Evolutionary conservation across 2,113 vertebrate species (phyloP), one percentile per base, ranked within the genome.

Genomic region (Oophaga pumilio): DNA sequence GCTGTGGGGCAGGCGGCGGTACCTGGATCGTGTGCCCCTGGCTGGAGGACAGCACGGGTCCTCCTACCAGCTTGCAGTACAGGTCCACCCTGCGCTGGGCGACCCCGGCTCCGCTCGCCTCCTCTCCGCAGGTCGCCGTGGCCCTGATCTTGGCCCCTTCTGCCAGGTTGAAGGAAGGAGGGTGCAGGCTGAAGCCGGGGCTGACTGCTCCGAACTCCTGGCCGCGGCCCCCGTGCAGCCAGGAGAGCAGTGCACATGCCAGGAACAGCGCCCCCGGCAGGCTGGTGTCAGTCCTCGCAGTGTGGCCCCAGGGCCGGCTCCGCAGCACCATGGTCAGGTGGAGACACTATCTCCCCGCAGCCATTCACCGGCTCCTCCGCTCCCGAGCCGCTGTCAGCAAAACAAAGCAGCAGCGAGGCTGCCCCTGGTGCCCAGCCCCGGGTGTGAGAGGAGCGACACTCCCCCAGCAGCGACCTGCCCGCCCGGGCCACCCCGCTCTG

Each of bases 41-140:
- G 80, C 8, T 22, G 71, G 91, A 91, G 50, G 92, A 93, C 4
- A 20, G 43, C 1, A 91, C 93, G 0, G 97, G 96, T 2, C 97
- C 97, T 86, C 97, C 97, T 17, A 96, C 97, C 87, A 99, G 94
- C 85, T 97, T 97, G 93, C 97, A 98, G 92, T 95, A 99, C 53
- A 98, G 95, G 89, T 98, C 96, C 4, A 89, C 15, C 76, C 89
- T 92, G 20, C 86, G 84, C 74, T 89, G 88, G 24, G 95, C 92
- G 66, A 76, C 89, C 57, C 91, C 92, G n/a, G 56, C 74, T 10
- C 85, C 93, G 4, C 52, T 76, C 33, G 92, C 95, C 86, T 94
- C 95, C 92, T 97, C 93, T 0, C 97, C 97, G 92, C 97, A 99
- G 90, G 97, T 99, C 89, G 97, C 97, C 0, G 95, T 95, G 4